Evolutionary conservation across 2,888 invertebrate genomes (phyloP).

Genomic region (Deilephila porcellus): DNA sequence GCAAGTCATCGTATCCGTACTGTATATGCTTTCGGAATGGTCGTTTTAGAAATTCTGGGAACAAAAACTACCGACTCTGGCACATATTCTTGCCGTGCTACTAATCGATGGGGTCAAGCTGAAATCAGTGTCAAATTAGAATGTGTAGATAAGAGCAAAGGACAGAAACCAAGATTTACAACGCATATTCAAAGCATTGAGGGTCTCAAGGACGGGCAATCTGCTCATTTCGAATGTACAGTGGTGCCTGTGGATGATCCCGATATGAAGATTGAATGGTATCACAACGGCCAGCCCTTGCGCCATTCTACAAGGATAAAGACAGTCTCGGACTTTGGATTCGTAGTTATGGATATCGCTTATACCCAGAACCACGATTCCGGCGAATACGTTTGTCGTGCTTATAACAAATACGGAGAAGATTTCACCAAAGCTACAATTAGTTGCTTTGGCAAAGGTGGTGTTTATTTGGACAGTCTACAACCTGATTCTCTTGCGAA

Average conservation of each 20-base stretch:
- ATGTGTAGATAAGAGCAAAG: constrained; percentile 93
- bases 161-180: constrained; percentile 94
- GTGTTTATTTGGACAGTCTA: constrained; percentile 94
- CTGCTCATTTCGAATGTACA: constrained; percentile 97
- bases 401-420: constrained; percentile 95
- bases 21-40: constrained; percentile 98
- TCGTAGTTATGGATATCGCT: constrained; percentile 97
- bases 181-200: constrained; percentile 93
- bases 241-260: constrained; percentile 97
- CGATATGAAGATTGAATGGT: constrained; percentile 97
- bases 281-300: constrained; percentile 95
- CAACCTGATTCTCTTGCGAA: constrained; percentile 96
- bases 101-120: constrained; percentile 94
- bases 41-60: constrained; percentile 97
- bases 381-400: constrained; percentile 96
- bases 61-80: constrained; percentile 97
- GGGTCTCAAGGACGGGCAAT: constrained; percentile 95
- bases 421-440: constrained; percentile 94
- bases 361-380: constrained; percentile 96
- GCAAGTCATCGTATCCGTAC: constrained; percentile 96
- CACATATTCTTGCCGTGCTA: constrained; percentile 93
- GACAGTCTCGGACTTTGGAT: constrained; percentile 97
- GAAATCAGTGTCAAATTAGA: constrained; percentile 93
- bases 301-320: constrained; percentile 96
- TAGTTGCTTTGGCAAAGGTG: constrained; percentile 92